A percentile compares a stretch with the other conserved stretches of the same genome.
phyloP scores from a whole-genome alignment of 2,797 vertebrate genomes.

The Lates japonicus region DNA sequence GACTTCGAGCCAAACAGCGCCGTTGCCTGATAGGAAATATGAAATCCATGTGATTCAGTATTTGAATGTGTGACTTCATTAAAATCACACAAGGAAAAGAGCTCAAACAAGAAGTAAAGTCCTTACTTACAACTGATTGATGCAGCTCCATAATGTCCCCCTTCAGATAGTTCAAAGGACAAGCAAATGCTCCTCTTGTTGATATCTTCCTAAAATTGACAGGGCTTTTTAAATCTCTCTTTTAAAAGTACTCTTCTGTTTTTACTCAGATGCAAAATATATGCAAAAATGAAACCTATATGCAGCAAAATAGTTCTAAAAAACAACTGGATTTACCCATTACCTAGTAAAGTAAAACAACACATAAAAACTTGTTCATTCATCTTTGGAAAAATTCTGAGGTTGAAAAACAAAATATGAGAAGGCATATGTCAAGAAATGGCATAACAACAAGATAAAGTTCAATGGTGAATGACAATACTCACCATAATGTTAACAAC shows the following conservation, averaged over 20 bases:
- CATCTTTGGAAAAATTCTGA: neutral
- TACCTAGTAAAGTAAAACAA: neutral
- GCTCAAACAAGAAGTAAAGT: conserved; percentile 5
- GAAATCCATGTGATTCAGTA: neutral
- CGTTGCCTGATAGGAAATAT: conserved; percentile 83
- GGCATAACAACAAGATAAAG: neutral
- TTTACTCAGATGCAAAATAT: neutral
- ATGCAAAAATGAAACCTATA: neutral
- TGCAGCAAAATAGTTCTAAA: neutral
- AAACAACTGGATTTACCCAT: neutral
- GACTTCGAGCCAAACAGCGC: conserved; percentile 89
- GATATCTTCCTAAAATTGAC: conserved; percentile 86
- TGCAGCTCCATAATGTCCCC: conserved; percentile 86
- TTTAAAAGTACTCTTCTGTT: neutral
- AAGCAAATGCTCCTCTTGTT: conserved; percentile 86
- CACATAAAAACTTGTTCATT: neutral
- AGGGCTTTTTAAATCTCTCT: neutral
- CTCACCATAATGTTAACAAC: conserved; percentile 89
- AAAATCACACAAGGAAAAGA: neutral
- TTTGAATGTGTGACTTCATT: neutral
- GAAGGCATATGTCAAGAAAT: neutral
- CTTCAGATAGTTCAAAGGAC: conserved; percentile 83
- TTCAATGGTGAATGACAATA: conserved; percentile 12
- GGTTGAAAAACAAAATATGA: neutral
- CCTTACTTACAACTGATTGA: conserved; percentile 90